These are phyloP conservation scores for Chaenogobius annularis DNA, from an alignment of 2,113 vertebrate species.

Conservation along the genomic window DNA sequence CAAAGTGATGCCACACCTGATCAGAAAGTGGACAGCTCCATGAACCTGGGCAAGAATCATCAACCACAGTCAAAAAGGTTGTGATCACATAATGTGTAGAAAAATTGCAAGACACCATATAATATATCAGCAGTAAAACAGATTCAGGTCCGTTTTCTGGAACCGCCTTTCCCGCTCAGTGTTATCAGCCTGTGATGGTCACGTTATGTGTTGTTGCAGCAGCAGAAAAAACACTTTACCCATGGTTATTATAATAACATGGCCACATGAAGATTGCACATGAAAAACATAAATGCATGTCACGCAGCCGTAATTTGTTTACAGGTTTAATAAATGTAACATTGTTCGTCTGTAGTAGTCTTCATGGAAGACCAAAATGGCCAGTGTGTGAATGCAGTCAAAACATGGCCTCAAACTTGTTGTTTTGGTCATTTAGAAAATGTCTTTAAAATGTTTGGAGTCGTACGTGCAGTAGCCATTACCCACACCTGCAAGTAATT, in stretches of 20 bases:
- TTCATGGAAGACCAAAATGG: slow-evolving; percentile 25
- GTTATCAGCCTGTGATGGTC: not conserved
- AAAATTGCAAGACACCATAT: not conserved
- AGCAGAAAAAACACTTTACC: not conserved
- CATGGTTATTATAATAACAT: not conserved
- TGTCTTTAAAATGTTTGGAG: no score
- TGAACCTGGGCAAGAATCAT: slow-evolving; percentile 27
- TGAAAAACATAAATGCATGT: slow-evolving; percentile 31
- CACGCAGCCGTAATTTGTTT: slow-evolving; percentile 14
- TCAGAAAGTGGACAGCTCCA: slow-evolving; percentile 61
- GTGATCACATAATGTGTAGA: not conserved
- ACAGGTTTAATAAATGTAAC: slow-evolving; percentile 10
- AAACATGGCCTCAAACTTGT: slow-evolving; percentile 63
- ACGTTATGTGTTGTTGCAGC: not conserved
- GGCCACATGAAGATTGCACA: not conserved
- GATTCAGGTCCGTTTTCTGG: slow-evolving; percentile 4
- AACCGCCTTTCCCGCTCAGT: not conserved
- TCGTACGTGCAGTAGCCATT: not conserved
- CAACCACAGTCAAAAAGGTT: not conserved
- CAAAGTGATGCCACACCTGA: slow-evolving; percentile 76
- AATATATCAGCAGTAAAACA: not conserved
- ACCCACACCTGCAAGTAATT: not conserved
- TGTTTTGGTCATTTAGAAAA: not conserved
- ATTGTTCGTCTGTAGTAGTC: not conserved
- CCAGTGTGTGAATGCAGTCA: slow-evolving; percentile 44